Base-by-base conservation (phyloP, 2,113 vertebrate genomes). In the Oncorhynchus kisutch region DNA sequence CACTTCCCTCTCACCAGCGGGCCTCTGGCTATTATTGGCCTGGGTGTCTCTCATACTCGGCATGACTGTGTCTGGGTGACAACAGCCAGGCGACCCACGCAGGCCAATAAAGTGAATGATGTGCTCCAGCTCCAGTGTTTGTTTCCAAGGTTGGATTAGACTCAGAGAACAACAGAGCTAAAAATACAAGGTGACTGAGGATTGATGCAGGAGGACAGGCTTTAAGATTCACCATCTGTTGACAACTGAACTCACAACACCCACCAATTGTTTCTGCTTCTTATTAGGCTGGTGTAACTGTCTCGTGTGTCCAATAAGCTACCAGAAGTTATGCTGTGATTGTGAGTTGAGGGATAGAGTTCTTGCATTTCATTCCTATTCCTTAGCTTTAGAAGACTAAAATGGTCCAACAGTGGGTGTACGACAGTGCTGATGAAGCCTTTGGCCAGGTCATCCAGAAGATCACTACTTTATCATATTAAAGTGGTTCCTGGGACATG, bases 11-110 rank as follows among this genome's bases (percentile, higher is more conserved):
- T 16, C 34, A 25, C 65, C 74, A 57, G 48, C 49, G 62, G 59
- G 79, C 66, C n/a, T 59, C 1, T 54, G 22, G 75, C 83, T 90
- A 85, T 85, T 87, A 78, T 78, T 82, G 76, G 80, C 5, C 57
- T 24, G 70, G 60, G 73, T 25, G 69, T 68, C 12, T 49, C 57
- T 78, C 81, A 79, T 73, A 12, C 77, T 78, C 84, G 18, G 66
- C 51, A 86, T 72, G 72, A 78, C 86, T 82, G 80, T 22, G 68
- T 49, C 60, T 34, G 39, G 45, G 74, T 7, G 31, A 76, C 70
- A 60, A 51, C 71, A 67, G 72, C 66, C 67, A 54, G 57, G 51
- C 29, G 67, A 67, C 67, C 20, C 75, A 54, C 64, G 16, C n/a
- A 22, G 5, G n/a, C 18, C 59, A 62, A 62, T 8, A 24, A 11